phyloP scores from a whole-genome alignment of 2,797 vertebrate genomes.

The Gobionotothen gibberifrons region DNA sequence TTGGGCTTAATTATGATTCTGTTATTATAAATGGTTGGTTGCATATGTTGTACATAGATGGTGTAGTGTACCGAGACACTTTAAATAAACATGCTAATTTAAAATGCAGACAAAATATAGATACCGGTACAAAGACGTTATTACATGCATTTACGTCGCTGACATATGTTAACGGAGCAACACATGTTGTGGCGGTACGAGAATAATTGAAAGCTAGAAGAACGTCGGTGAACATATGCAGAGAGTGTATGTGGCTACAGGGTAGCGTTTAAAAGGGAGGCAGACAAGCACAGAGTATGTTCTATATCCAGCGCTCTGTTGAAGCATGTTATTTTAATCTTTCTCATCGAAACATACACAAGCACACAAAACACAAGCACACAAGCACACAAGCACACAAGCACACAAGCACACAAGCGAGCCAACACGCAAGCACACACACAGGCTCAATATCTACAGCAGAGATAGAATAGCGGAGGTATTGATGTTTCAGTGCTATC shows the following conservation, averaged over 20 bases:
- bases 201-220: conserved; percentile 64
- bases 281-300: conserved; percentile 33
- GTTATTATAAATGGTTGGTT: not conserved
- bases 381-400: not conserved
- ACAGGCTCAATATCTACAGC: not conserved
- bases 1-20: not conserved
- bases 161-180: conserved; percentile 29
- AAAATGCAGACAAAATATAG: conserved; percentile 8
- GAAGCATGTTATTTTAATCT: conserved; percentile 42
- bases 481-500: not conserved
- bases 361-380: not conserved
- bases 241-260: conserved; percentile 59
- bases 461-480: not conserved
- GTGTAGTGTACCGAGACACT: not conserved
- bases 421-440: not conserved
- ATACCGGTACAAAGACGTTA: not conserved
- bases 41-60: not conserved
- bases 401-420: not conserved
- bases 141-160: conserved; percentile 20
- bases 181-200: conserved; percentile 29
- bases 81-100: not conserved
- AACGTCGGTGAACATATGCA: conserved; percentile 35
- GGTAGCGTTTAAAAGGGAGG: conserved; percentile 70
- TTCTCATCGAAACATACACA: not conserved
- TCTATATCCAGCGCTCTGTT: conserved; percentile 53